Base-by-base conservation (phyloP, 2,888 invertebrate species). In the Noctua janthe region DNA sequence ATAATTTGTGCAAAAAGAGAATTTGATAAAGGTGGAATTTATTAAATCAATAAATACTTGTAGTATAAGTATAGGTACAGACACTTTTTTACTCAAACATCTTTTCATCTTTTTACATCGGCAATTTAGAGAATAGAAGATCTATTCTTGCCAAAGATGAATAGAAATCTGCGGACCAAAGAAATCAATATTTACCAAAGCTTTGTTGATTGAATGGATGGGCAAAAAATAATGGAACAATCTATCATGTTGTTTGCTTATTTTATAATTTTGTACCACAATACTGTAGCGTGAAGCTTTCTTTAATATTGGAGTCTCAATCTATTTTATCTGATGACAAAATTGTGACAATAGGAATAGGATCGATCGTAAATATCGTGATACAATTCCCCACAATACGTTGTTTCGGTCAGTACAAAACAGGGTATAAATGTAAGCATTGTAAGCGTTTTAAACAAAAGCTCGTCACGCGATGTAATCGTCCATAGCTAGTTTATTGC, bases 381-480 rank as follows among this genome's bases (percentile, higher is more conserved):
- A 66, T 62, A n/a, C 20, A 49, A 59, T 73, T 74, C 17, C 11
- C n/a, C 15, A 56, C 72, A 23, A 47, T 66, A 69, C 47, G 11
- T 67, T 71, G 35, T 73, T 72, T 76, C 20, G 35, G 66, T 56
- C 51, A 64, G 17, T 64, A 78, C 56, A 74, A 82, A 56, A n/a
- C 39, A 66, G 17, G 7, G 29, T 79, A 39, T 66, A 78, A 47
- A 67, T 81, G 54, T 66, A 56, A 67, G 43, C 73, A 72, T 23
- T 77, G 71, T 77, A 71, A 84, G 35, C 64, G 69, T 56, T 76
- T 75, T 47, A 71, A 78, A 87, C 78, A 87, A 87, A 89, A 88
- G 80, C 76, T 77, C 54, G 71, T 69, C 87, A 87, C 83, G 83
- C 87, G 51, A 87, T 62, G 66, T 80, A 56, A 70, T 82, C 80